Evolutionary conservation across 2,888 invertebrate genomes (phyloP), one percentile per base, ranked within the genome.

Genomic region (Acleris cristana): DNA sequence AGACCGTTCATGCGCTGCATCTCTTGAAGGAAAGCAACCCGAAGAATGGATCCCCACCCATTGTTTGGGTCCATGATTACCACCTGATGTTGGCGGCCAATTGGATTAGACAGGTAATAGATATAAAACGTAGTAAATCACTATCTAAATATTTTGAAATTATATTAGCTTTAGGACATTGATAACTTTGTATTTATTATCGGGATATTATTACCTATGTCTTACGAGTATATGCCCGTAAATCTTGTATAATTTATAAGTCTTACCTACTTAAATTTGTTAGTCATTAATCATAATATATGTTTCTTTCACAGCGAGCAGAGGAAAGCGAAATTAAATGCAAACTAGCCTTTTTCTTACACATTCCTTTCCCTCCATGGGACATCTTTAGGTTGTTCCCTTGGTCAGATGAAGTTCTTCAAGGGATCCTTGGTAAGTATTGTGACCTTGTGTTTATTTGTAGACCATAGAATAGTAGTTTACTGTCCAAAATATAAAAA

Each of bases 321-420:
- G 97, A 97, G 77, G 96, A 97, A 77, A 95, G 95, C 75, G 94
- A 95, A 67, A 91, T 97, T 26, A 94, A 95, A 70, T 96, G 96
- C 80, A 97, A 97, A 83, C 88, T 98, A 72, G 98, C 97, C 34
- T 98, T 98, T 92, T 98, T 98, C 89, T 93, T 98, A 70, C 98
- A 98, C 88, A 98, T 98, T 79, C 98, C 98, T 0, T 98, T 98
- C 86, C 98, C 98, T 16, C 96, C 98, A 16, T 98, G 98, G 97
- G 98, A 98, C 80, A 97, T 98, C 74, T 98, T 97, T 86, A 94
- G 98, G 70, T 92, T 98, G 60, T 96, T 98, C 78, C 98, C 98
- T 2, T 97, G 98, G 97, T 96, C 97, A n/a, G 98, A 98, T 86
- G 98, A 98, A 90, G 96, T 98, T 64, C 93, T 98, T 34, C 97